Conservation (phyloP, 2,113 vertebrate genomes). For the Chionomys nivalis region DNA sequence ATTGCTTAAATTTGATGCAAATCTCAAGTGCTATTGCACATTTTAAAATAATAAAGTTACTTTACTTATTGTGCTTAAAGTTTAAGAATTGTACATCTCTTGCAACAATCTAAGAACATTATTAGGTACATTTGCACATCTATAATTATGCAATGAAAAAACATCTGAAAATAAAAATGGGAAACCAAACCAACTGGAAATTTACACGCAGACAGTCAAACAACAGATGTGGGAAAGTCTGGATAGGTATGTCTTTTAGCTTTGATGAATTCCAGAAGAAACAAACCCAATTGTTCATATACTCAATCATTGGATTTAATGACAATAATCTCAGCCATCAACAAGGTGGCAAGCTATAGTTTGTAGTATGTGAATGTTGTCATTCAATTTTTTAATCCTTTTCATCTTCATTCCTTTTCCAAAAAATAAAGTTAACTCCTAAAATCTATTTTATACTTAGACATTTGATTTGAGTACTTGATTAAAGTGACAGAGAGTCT, state of each 20-base stretch:
- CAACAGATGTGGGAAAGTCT: neutral
- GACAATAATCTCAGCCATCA: neutral
- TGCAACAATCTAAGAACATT: neutral
- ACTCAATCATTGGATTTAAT: neutral
- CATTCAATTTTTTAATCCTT: neutral
- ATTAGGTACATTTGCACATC: neutral
- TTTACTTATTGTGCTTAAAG: neutral
- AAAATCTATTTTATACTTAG: conserved; percentile 3
- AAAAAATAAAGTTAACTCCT: neutral
- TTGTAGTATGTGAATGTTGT: neutral
- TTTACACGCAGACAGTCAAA: neutral
- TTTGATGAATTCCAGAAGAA: conserved; percentile 39
- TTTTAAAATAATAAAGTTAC: neutral
- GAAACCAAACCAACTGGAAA: conserved; percentile 26
- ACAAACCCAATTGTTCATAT: neutral
- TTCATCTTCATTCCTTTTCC: neutral
- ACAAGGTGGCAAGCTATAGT: neutral
- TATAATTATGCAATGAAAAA: conserved; percentile 1
- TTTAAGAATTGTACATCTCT: neutral
- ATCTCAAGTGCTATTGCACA: neutral
- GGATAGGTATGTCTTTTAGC: neutral
- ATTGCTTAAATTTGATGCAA: neutral
- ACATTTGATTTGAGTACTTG: conserved; percentile 13
- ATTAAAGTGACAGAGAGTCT: neutral
- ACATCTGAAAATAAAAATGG: conserved; percentile 56